phyloP scores from a whole-genome alignment of 2,797 vertebrate genomes.

The Catamblyrhynchus diadema region DNA sequence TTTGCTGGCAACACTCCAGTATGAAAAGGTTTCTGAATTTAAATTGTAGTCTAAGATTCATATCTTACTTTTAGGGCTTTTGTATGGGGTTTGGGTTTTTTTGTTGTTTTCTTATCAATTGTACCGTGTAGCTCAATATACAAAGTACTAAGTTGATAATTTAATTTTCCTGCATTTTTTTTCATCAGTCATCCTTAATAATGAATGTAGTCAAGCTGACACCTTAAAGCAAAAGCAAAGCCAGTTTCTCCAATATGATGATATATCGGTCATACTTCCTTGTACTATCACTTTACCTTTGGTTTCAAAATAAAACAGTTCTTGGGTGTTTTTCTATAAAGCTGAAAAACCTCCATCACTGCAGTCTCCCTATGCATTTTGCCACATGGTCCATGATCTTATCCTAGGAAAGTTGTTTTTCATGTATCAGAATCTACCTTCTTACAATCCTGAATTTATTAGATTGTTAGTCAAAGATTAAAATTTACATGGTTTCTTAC shows the following conservation, averaged over 20 bases:
- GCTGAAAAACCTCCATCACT: background rate
- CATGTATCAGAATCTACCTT: background rate
- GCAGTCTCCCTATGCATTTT: background rate
- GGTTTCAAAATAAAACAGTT: background rate
- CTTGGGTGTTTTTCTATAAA: background rate
- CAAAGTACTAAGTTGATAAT: background rate
- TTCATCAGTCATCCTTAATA: background rate
- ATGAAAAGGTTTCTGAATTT: background rate
- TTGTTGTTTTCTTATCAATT: background rate
- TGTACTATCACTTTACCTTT: background rate
- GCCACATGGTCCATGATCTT: background rate
- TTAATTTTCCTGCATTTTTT: background rate
- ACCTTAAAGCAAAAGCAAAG: background rate
- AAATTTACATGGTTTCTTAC: background rate
- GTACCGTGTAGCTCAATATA: accelerated
- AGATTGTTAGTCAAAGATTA: background rate
- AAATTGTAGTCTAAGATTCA: background rate
- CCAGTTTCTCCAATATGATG: background rate
- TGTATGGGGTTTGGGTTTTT: background rate
- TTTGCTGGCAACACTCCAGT: background rate
- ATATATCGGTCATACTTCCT: background rate
- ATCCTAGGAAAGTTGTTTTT: background rate
- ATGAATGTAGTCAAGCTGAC: background rate
- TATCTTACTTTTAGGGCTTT: background rate
- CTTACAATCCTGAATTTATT: background rate